Evolutionary conservation across 1,140 invertebrate genomes (phyloP).

Genomic region (Bilobella aurantiaca): DNA sequence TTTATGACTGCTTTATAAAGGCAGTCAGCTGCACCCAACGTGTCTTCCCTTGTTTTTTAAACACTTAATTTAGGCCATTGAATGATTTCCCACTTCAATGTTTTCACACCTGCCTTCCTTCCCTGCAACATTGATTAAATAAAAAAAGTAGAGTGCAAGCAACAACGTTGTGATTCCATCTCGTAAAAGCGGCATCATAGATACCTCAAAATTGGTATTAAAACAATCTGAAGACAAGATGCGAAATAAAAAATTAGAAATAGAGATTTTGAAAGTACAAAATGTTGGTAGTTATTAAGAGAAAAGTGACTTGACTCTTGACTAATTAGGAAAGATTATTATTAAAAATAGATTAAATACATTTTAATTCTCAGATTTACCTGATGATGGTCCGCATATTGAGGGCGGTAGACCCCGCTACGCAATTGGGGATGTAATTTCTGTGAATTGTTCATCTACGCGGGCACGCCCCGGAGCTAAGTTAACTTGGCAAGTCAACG

Average conservation of each 20-base stretch:
- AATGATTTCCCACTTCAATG: not conserved
- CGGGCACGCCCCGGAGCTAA: conserved; percentile 69
- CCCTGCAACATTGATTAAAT: not conserved
- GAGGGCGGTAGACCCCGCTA: conserved; percentile 65
- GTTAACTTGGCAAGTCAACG: conserved; percentile 78
- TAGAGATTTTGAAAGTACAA: too few species aligned
- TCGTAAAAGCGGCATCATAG: too few species aligned
- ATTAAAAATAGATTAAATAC: not conserved
- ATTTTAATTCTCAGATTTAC: conserved; percentile 52
- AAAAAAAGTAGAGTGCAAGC: too few species aligned
- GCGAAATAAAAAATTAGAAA: too few species aligned
- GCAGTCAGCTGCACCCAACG: not conserved
- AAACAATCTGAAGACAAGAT: too few species aligned
- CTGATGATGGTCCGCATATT: conserved; percentile 69
- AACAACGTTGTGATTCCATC: not conserved
- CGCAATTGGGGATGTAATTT: conserved; percentile 65
- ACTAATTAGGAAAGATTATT: not conserved
- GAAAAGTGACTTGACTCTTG: not conserved
- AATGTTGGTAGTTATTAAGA: not conserved
- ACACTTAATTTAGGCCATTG: not conserved
- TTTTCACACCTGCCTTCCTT: not conserved
- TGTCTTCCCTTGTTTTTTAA: not conserved
- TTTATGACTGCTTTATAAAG: not conserved
- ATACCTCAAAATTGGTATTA: too few species aligned
- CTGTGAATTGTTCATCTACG: conserved; percentile 71